Percentiles rank a stretch among this genome's conserved stretches.
Evolutionary conservation across 2,113 vertebrate species (phyloP).

Genomic region (Strix aluco): DNA sequence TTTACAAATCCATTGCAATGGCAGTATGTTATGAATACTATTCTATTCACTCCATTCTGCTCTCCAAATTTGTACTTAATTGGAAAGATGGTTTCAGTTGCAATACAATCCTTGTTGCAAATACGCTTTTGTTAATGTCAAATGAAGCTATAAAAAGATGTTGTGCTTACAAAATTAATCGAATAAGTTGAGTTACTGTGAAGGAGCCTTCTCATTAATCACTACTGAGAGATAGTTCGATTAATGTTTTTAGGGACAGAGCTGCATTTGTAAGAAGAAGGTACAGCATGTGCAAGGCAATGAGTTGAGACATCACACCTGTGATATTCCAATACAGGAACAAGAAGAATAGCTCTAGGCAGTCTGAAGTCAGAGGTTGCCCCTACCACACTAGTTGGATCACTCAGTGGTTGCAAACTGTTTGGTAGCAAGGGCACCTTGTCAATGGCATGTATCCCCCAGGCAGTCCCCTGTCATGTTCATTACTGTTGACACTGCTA

Average conservation of each 20-base stretch:
- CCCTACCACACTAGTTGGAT: not conserved
- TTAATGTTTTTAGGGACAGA: not conserved
- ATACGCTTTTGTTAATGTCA: slow-evolving; percentile 28
- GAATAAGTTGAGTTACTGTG: slow-evolving; percentile 36
- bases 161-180: slow-evolving; percentile 19
- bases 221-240: not conserved
- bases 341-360: not conserved
- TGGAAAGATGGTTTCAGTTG: slow-evolving; percentile 22
- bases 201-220: slow-evolving; percentile 31
- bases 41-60: not conserved
- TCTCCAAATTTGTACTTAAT: slow-evolving; percentile 23
- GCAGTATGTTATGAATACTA: not conserved
- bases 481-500: not conserved
- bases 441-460: not conserved
- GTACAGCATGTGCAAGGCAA: not conserved
- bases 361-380: not conserved
- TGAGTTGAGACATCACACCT: not conserved
- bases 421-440: slow-evolving; percentile 39
- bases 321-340: not conserved
- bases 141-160: slow-evolving; percentile 32
- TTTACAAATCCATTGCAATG: not conserved
- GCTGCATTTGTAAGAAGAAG: not conserved
- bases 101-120: not conserved
- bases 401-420: not conserved
- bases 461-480: not conserved